A percentile compares a stretch with the other conserved stretches of the same genome.
These are phyloP conservation scores for Anastatus disparis DNA, from an alignment of 1,140 invertebrate genomes.

Conservation along the genomic window DNA sequence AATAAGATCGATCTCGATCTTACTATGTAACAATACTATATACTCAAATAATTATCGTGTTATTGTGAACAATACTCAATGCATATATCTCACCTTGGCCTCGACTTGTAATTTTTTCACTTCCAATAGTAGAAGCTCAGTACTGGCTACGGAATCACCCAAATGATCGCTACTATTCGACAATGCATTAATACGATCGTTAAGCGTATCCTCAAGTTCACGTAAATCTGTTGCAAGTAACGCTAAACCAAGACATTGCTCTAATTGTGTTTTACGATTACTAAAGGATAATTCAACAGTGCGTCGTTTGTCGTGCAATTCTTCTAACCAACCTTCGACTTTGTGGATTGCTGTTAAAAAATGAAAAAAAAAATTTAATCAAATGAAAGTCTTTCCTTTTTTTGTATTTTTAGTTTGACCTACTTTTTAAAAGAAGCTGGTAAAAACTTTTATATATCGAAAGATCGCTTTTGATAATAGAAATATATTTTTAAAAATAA, in stretches of 20 bases:
- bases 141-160: constrained; percentile 77
- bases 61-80: no score
- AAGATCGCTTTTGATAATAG: no score
- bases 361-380: background rate
- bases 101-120: constrained; percentile 78
- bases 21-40: no score
- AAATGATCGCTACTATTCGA: constrained; percentile 65
- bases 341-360: constrained; percentile 70
- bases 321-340: constrained; percentile 81
- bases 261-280: constrained; percentile 75
- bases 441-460: background rate
- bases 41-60: no score
- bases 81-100: constrained; percentile 74
- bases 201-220: constrained; percentile 74
- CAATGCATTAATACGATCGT: constrained; percentile 65
- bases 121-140: constrained; percentile 76
- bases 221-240: constrained; percentile 78
- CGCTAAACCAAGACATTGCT: constrained; percentile 82
- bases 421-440: background rate
- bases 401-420: background rate
- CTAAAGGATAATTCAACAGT: constrained; percentile 80
- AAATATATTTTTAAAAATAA: no score
- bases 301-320: constrained; percentile 80
- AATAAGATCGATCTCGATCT: no score
- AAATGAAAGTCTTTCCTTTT: background rate